These are phyloP conservation scores for Platypus cylindrus DNA, from an alignment of 2,888 invertebrate species.

Conservation along the genomic window DNA sequence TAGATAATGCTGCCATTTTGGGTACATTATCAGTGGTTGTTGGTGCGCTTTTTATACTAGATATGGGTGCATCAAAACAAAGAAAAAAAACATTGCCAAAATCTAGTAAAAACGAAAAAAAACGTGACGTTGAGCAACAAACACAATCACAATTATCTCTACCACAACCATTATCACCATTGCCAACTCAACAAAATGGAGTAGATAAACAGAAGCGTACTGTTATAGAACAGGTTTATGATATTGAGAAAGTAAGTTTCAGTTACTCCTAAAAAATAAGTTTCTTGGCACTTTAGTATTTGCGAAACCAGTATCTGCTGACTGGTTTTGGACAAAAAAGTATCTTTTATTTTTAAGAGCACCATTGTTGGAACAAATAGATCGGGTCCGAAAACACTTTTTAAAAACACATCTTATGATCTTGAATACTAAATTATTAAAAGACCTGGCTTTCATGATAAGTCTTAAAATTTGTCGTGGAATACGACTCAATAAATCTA, in stretches of 20 bases:
- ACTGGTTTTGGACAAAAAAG: too few species aligned
- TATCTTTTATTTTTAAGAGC: too few species aligned
- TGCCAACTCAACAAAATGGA: too few species aligned
- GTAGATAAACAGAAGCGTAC: slow-evolving; percentile 5
- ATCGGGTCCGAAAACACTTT: too few species aligned
- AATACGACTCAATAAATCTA: too few species aligned
- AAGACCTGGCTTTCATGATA: too few species aligned
- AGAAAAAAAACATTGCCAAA: slow-evolving; percentile 24
- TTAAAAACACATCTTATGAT: too few species aligned
- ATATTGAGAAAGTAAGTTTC: slow-evolving; percentile 20
- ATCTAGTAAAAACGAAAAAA: slow-evolving; percentile 1
- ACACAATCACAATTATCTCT: not conserved
- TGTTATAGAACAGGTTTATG: slow-evolving; percentile 20
- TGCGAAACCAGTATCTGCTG: not conserved
- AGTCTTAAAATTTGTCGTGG: too few species aligned
- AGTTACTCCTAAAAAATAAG: not conserved
- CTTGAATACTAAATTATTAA: too few species aligned
- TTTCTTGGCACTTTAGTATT: not conserved
- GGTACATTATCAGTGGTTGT: slow-evolving; percentile 54
- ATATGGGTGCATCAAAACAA: slow-evolving; percentile 48
- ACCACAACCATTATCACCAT: not conserved
- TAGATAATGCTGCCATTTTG: slow-evolving; percentile 59
- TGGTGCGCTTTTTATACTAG: slow-evolving; percentile 54
- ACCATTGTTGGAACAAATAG: too few species aligned
- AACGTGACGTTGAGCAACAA: slow-evolving; percentile 1